Percentiles rank a stretch among this genome's conserved stretches.
phyloP scores from a whole-genome alignment of 2,113 vertebrate genomes.

The Oxygymnocypris stewartii region DNA sequence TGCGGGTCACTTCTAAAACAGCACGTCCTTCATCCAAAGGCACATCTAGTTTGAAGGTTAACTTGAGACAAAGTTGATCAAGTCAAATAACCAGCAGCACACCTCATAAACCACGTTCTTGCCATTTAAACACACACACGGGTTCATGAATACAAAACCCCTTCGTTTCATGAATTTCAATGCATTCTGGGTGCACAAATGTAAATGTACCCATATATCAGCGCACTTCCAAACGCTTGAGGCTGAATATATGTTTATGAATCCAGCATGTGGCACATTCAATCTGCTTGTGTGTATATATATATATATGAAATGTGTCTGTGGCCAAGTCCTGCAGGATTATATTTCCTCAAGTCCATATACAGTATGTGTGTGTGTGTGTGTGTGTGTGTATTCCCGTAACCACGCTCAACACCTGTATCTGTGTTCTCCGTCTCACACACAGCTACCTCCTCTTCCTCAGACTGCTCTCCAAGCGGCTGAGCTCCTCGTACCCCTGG shows the following conservation, averaged over 20 bases:
- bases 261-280: too few species aligned
- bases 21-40: too few species aligned
- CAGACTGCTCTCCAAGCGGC: constrained; percentile 82
- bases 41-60: constrained; percentile 8
- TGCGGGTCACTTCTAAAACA: constrained; percentile 31
- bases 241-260: not conserved
- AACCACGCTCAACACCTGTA: constrained; percentile 13
- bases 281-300: not conserved
- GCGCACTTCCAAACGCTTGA: not conserved
- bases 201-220: constrained; percentile 44
- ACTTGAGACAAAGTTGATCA: constrained; percentile 5
- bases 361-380: not conserved
- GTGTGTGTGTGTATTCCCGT: not conserved
- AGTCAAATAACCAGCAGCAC: constrained; percentile 10
- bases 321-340: constrained; percentile 12
- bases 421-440: constrained; percentile 48
- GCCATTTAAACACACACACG: constrained; percentile 9
- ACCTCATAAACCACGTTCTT: constrained; percentile 22
- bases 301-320: not conserved
- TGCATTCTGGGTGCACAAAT: not conserved
- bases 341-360: constrained; percentile 2
- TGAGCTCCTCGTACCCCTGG: constrained; percentile 88
- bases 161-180: not conserved
- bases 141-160: not conserved
- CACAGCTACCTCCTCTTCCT: constrained; percentile 85